These are phyloP conservation scores for Macrosoma leucophasiata DNA, from an alignment of 2,888 invertebrate genomes.

Conservation along the genomic window DNA sequence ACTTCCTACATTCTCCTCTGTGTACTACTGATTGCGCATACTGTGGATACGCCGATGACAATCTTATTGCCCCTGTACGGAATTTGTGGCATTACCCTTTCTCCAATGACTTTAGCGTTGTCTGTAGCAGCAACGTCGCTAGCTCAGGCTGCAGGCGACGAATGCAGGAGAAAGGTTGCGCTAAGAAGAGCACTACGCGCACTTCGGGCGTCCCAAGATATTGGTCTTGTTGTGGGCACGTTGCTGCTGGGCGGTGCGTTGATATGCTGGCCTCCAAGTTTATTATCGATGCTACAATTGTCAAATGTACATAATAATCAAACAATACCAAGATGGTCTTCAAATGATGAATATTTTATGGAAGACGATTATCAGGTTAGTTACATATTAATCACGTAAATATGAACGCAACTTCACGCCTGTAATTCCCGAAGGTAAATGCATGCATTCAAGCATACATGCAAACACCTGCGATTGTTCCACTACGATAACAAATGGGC, in stretches of 20 bases:
- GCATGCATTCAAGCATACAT: too few species aligned
- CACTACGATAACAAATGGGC: too few species aligned
- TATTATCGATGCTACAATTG: constrained; percentile 54
- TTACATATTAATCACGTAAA: too few species aligned
- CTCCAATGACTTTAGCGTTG: constrained; percentile 74
- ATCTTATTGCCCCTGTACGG: constrained; percentile 57
- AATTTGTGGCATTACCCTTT: constrained; percentile 73
- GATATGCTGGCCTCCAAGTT: constrained; percentile 65
- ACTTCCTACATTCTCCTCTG: constrained; percentile 73
- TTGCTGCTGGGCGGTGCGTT: constrained; percentile 61
- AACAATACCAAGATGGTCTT: constrained; percentile 55
- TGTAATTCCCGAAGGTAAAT: too few species aligned
- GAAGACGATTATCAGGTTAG: constrained; percentile 75
- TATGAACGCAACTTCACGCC: too few species aligned
- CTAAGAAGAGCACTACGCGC: constrained; percentile 59
- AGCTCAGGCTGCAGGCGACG: constrained; percentile 71
- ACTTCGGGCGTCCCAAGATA: constrained; percentile 61
- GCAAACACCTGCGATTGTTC: too few species aligned
- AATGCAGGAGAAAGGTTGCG: constrained; percentile 50
- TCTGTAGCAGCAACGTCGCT: constrained; percentile 76
- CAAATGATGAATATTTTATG: constrained; percentile 69
- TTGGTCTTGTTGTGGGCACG: constrained; percentile 60
- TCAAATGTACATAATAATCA: constrained; percentile 52
- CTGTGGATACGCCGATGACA: constrained; percentile 50
- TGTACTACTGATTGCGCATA: constrained; percentile 77